A percentile compares a stretch with the other conserved stretches of the same genome.
Evolutionary conservation across 1,140 invertebrate species (phyloP).

Genomic region (Drosophila tsacasi): DNA sequence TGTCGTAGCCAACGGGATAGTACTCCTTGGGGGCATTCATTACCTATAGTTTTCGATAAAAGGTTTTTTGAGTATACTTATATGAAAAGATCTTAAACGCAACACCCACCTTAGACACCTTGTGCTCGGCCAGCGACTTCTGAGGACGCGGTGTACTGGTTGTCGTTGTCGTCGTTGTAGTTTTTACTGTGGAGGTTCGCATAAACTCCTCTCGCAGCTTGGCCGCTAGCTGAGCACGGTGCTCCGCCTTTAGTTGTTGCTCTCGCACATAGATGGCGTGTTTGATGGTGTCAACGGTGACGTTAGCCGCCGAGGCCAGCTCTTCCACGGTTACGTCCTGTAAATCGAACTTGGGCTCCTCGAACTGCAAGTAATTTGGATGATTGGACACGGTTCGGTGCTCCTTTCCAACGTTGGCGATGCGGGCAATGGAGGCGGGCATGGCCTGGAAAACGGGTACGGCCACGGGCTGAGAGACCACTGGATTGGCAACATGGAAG

Average conservation of each 20-base stretch:
- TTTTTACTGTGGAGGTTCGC: conserved; percentile 85
- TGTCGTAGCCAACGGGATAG: conserved; percentile 94
- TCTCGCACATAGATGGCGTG: conserved; percentile 89
- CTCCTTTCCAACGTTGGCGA: conserved; percentile 79
- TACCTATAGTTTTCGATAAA: conserved; percentile 86
- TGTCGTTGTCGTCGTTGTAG: conserved; percentile 85
- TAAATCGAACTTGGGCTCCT: conserved; percentile 85
- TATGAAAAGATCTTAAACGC: not conserved
- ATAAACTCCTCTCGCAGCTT: conserved; percentile 78
- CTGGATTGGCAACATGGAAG: conserved; percentile 76
- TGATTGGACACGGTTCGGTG: conserved; percentile 53
- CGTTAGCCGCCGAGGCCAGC: conserved; percentile 89
- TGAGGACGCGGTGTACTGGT: conserved; percentile 51
- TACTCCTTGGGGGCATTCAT: conserved; percentile 96
- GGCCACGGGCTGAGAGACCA: conserved; percentile 77
- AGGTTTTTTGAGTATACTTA: not conserved
- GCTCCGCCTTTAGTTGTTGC: conserved; percentile 87
- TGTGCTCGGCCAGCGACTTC: conserved; percentile 61
- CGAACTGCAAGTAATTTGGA: conserved; percentile 80
- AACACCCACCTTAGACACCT: conserved; percentile 73
- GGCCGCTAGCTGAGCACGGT: conserved; percentile 68
- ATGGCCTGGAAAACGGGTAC: conserved; percentile 81
- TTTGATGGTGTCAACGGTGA: conserved; percentile 90
- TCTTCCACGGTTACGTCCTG: conserved; percentile 86
- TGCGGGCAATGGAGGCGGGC: conserved; percentile 86